Percentiles rank a stretch among this genome's conserved stretches.
Evolutionary conservation across 2,113 vertebrate species (phyloP).

Genomic region (Percopsis transmontana): DNA sequence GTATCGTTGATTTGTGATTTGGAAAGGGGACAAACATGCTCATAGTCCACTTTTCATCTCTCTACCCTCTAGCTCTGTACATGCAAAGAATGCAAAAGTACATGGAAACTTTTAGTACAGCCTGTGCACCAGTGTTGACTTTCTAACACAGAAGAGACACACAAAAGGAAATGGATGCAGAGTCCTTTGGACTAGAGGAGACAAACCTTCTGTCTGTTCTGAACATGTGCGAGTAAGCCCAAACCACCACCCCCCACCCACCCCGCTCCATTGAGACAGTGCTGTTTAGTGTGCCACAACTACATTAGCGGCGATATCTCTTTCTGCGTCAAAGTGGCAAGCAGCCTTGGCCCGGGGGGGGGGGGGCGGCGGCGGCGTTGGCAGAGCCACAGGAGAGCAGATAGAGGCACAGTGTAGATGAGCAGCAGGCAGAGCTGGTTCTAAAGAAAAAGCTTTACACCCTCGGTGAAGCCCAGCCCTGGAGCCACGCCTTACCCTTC

Average conservation of each 20-base stretch:
- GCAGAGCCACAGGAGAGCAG: conserved; percentile 1
- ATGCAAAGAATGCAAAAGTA: not conserved
- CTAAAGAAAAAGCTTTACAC: conserved; percentile 29
- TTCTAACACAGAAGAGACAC: too few species aligned
- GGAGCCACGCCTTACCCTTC: not conserved
- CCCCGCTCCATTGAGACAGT: conserved; percentile 36
- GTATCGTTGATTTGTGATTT: too few species aligned
- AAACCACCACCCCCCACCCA: conserved; percentile 8
- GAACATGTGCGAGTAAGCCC: conserved; percentile 22
- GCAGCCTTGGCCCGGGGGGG: not conserved
- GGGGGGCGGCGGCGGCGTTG: conserved; percentile 1
- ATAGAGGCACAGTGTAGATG: conserved; percentile 27
- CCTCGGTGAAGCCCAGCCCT: not conserved
- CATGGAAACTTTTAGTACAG: too few species aligned
- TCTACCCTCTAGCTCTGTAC: not conserved
- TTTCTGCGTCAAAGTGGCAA: not conserved
- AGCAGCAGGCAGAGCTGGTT: conserved; percentile 27
- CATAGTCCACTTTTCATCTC: too few species aligned
- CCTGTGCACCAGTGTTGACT: too few species aligned
- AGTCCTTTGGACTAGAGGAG: too few species aligned
- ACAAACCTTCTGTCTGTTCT: too few species aligned
- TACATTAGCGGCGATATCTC: conserved; percentile 10
- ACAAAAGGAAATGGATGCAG: too few species aligned
- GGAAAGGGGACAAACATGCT: too few species aligned
- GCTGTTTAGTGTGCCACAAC: not conserved